Conservation (phyloP, 1,140 invertebrate genomes). For the Scaptomyza hsui region DNA sequence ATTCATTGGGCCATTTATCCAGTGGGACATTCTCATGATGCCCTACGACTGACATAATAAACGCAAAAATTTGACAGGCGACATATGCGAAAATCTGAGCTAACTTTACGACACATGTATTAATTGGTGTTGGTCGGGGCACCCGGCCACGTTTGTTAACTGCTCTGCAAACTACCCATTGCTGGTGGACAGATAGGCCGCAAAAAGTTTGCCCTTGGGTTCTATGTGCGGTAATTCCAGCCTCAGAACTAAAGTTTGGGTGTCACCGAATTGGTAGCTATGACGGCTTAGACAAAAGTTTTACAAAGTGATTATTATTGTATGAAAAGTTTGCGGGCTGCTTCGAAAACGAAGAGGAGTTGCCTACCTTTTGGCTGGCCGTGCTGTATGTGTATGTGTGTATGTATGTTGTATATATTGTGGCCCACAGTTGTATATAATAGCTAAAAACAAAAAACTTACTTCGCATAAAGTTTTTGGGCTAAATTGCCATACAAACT, state of each 20-base stretch:
- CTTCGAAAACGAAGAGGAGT: conserved; percentile 28
- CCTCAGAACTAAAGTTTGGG: conserved; percentile 38
- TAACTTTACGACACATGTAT: conserved; percentile 51
- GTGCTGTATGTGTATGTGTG: neutral
- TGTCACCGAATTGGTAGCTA: conserved; percentile 73
- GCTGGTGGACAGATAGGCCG: conserved; percentile 36
- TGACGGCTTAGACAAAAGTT: conserved; percentile 74
- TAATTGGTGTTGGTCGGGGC: conserved; percentile 38
- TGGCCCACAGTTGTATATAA: conserved; percentile 51
- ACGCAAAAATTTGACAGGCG: conserved; percentile 59
- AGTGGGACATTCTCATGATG: conserved; percentile 34
- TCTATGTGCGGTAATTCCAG: conserved; percentile 22
- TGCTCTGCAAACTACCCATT: conserved; percentile 34
- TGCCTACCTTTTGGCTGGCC: conserved; percentile 20
- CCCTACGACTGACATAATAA: conserved; percentile 60
- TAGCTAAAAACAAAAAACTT: conserved; percentile 63
- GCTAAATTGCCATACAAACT: conserved; percentile 63
- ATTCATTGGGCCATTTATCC: conserved; percentile 70
- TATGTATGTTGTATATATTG: conserved; percentile 22
- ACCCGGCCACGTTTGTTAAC: conserved; percentile 9
- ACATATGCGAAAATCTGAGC: conserved; percentile 42
- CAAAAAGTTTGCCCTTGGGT: conserved; percentile 42
- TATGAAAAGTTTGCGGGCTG: conserved; percentile 69
- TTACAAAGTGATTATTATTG: conserved; percentile 81
- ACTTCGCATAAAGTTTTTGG: conserved; percentile 58